phyloP scores from a whole-genome alignment of 92 coral and sea anemone genomes.

The Parazoanthus atlanticus region DNA sequence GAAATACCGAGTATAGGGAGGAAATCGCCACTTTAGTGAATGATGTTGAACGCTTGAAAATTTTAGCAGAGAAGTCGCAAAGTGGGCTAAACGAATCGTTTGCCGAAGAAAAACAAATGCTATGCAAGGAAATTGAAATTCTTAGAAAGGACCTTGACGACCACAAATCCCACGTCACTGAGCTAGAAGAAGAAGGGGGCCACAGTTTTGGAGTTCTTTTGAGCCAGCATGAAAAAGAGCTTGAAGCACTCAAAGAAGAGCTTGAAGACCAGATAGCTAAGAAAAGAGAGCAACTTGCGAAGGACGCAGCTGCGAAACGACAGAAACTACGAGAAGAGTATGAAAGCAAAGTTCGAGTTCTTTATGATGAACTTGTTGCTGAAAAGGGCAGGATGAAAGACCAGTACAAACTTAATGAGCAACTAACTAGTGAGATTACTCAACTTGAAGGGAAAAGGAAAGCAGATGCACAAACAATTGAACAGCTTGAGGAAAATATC shows the following conservation, averaged over 20 bases:
- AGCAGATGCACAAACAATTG: slow-evolving; percentile 59
- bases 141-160: slow-evolving; percentile 60
- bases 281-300: slow-evolving; percentile 86
- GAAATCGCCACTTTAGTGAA: slow-evolving; percentile 72
- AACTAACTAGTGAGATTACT: slow-evolving; percentile 63
- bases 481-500: slow-evolving; percentile 67
- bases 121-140: slow-evolving; percentile 61
- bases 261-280: slow-evolving; percentile 88
- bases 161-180: slow-evolving; percentile 58
- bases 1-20: slow-evolving; percentile 57
- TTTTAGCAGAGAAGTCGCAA: slow-evolving; percentile 7
- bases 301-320: slow-evolving; percentile 80
- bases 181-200: slow-evolving; percentile 81
- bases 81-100: slow-evolving; percentile 14
- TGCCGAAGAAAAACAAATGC: slow-evolving; percentile 49
- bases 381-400: slow-evolving; percentile 75
- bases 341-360: slow-evolving; percentile 77
- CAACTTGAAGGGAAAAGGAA: slow-evolving; percentile 62
- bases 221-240: slow-evolving; percentile 89
- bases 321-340: slow-evolving; percentile 86
- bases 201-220: slow-evolving; percentile 85
- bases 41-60: slow-evolving; percentile 64
- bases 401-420: slow-evolving; percentile 63
- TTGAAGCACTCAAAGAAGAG: slow-evolving; percentile 78
- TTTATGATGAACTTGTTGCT: slow-evolving; percentile 84